Evolutionary conservation across 2,113 vertebrate genomes (phyloP).

Genomic region (Bettongia penicillata): DNA sequence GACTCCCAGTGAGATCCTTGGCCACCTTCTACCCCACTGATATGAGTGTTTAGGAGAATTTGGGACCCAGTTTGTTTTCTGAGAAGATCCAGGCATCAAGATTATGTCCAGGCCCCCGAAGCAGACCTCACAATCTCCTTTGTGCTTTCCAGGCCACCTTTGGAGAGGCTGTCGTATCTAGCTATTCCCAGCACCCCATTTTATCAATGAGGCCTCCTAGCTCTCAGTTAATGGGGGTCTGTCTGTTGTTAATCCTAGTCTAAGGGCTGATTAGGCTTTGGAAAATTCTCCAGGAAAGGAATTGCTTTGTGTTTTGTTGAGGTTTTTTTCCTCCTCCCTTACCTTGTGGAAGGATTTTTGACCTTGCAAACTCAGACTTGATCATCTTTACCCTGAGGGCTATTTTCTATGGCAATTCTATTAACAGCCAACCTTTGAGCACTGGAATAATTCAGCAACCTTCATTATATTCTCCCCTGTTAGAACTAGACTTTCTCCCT

Average conservation of each 20-base stretch:
- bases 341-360: conserved; percentile 30
- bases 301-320: conserved; percentile 25
- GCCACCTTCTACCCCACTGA: neutral
- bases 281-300: conserved; percentile 31
- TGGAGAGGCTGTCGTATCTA: neutral
- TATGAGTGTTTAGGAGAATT: neutral
- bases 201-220: neutral
- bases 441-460: conserved; percentile 31
- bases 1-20: neutral
- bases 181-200: neutral
- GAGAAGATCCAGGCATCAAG: neutral
- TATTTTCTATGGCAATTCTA: conserved; percentile 41
- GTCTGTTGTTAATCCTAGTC: conserved; percentile 53
- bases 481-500: conserved; percentile 36
- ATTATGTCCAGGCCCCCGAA: neutral
- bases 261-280: conserved; percentile 45
- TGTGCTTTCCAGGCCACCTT: neutral
- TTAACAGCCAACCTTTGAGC: conserved; percentile 38
- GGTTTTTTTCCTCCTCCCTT: conserved; percentile 51
- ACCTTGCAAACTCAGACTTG: neutral
- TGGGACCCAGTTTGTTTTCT: neutral
- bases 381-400: neutral
- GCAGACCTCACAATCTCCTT: neutral
- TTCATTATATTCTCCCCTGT: conserved; percentile 42
- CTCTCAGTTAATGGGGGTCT: conserved; percentile 32